Evolutionary conservation across 2,113 vertebrate species (phyloP).

Genomic region (Hyperopisus bebe): DNA sequence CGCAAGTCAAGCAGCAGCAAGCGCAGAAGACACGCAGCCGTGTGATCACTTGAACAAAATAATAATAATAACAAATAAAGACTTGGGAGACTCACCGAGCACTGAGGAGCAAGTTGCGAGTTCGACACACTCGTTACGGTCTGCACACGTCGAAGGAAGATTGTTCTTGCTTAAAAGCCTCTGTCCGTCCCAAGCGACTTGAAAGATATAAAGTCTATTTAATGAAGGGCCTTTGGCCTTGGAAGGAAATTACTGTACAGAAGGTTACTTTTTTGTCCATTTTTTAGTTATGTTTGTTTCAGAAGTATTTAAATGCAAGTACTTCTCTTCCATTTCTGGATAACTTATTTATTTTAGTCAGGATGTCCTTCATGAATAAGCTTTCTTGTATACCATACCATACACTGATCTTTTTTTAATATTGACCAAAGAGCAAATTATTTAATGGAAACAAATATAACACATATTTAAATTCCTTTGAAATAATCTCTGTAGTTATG

Average conservation of each 20-base stretch:
- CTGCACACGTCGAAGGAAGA: slow-evolving; percentile 47
- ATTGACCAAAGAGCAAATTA: slow-evolving; percentile 41
- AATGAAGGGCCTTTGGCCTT: slow-evolving; percentile 67
- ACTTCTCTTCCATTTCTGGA: slow-evolving; percentile 56
- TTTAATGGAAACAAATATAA: slow-evolving; percentile 26
- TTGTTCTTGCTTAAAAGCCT: slow-evolving; percentile 61
- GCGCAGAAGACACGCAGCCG: slow-evolving; percentile 48
- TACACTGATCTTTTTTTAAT: slow-evolving; percentile 13
- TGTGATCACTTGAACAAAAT: slow-evolving; percentile 54
- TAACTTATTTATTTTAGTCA: slow-evolving; percentile 65
- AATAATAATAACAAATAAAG: slow-evolving; percentile 18
- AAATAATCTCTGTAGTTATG: neutral
- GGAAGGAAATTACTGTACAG: slow-evolving; percentile 66
- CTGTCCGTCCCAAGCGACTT: slow-evolving; percentile 65
- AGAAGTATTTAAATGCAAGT: slow-evolving; percentile 58
- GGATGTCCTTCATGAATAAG: slow-evolving; percentile 53
- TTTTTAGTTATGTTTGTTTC: slow-evolving; percentile 43
- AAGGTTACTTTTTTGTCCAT: slow-evolving; percentile 57
- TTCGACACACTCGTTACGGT: slow-evolving; percentile 42
- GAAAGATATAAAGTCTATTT: slow-evolving; percentile 71
- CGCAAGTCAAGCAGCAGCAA: slow-evolving; percentile 28
- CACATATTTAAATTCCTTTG: slow-evolving; percentile 14
- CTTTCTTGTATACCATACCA: neutral
- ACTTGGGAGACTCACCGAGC: slow-evolving; percentile 24
- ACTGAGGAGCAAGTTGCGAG: slow-evolving; percentile 40